Evolutionary conservation across 2,888 invertebrate genomes (phyloP).

Genomic region (Drosophila lutescens): DNA sequence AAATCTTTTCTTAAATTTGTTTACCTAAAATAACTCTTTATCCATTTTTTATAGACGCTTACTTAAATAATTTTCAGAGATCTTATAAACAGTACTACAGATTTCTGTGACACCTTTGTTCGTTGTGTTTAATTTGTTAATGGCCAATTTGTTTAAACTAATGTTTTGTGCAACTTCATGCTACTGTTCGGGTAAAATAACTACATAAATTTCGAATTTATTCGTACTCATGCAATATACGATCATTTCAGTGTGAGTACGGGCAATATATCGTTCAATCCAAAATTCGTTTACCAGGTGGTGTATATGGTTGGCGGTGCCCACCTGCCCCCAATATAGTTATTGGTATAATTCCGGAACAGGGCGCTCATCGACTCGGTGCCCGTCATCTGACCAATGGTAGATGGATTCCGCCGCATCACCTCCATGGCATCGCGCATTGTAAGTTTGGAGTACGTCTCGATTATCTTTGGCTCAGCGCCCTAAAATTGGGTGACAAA

Average conservation of each 20-base stretch:
- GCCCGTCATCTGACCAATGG: slow-evolving; percentile 93
- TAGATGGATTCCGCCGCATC: slow-evolving; percentile 94
- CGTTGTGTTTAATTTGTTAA: slow-evolving; percentile 10
- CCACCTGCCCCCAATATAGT: slow-evolving; percentile 94
- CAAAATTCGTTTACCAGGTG: slow-evolving; percentile 86
- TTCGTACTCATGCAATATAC: slow-evolving; percentile 39
- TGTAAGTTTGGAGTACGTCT: slow-evolving; percentile 96
- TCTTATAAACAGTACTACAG: no score
- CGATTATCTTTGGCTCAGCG: slow-evolving; percentile 95
- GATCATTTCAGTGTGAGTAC: slow-evolving; percentile 42
- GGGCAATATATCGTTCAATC: slow-evolving; percentile 60
- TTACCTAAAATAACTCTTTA: no score
- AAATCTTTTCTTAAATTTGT: no score
- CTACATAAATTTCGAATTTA: slow-evolving; percentile 33
- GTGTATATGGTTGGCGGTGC: slow-evolving; percentile 85
- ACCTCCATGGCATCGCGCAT: slow-evolving; percentile 97
- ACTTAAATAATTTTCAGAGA: no score
- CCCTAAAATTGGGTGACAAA: slow-evolving; percentile 84
- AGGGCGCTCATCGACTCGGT: slow-evolving; percentile 96
- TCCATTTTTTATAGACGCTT: no score
- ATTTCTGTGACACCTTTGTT: slow-evolving; percentile 4
- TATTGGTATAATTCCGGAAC: slow-evolving; percentile 94
- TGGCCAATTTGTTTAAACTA: slow-evolving; percentile 26
- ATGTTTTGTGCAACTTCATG: slow-evolving; percentile 30
- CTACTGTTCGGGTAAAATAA: slow-evolving; percentile 4